These are phyloP conservation scores for Phocoena phocoena DNA, from an alignment of 2,113 vertebrate species.

Conservation along the genomic window DNA sequence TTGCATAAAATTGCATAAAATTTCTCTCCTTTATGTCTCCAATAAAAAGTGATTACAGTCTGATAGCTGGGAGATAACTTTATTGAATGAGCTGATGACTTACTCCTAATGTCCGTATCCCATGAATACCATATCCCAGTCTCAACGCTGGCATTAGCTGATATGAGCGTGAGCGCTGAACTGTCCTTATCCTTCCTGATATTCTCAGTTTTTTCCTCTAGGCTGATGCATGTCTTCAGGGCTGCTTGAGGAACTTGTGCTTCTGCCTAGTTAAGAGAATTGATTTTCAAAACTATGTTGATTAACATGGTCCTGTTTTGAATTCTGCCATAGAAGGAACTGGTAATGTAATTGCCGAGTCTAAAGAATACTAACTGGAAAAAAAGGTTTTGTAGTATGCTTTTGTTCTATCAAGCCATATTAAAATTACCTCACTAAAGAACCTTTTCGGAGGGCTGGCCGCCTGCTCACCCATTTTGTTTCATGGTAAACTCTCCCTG, in stretches of 20 bases:
- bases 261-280: not conserved
- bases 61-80: not conserved
- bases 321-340: not conserved
- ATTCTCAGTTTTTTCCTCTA: not conserved
- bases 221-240: not conserved
- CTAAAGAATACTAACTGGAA: not conserved
- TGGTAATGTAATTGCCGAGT: not conserved
- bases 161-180: not conserved
- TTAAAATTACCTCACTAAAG: not conserved
- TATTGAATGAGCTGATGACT: not conserved
- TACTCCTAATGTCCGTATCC: not conserved
- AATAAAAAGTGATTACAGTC: not conserved
- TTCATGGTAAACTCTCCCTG: not conserved
- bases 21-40: not conserved
- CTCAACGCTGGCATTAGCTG: not conserved
- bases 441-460: not conserved
- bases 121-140: not conserved
- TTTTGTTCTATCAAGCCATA: not conserved
- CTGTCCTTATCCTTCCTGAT: not conserved
- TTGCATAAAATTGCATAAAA: constrained; percentile 1
- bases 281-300: not conserved
- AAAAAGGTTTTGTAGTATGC: not conserved
- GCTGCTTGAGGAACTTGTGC: not conserved
- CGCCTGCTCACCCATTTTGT: not conserved
- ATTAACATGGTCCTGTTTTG: not conserved